Evolutionary conservation across 2,888 invertebrate genomes (phyloP).

Genomic region (Microctonus brassicae): DNA sequence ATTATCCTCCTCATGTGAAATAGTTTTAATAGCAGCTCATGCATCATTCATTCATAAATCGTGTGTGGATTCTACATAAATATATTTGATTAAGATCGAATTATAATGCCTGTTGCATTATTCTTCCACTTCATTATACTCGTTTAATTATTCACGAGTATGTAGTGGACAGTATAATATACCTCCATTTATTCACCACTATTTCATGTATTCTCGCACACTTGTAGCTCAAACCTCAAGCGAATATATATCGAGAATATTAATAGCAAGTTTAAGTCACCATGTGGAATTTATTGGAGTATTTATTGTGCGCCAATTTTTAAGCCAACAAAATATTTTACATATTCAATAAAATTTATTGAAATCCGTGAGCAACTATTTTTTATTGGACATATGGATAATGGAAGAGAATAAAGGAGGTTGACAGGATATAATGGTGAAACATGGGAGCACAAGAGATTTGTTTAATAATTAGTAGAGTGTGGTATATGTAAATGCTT

Average conservation of each 20-base stretch:
- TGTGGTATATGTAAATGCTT: neutral
- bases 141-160: neutral
- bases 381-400: neutral
- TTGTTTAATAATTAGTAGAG: neutral
- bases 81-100: neutral
- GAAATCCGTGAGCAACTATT: too few relatives aligned
- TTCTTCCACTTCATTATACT: slow-evolving; percentile 26
- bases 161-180: too few relatives aligned
- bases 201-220: neutral
- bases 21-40: neutral
- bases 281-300: too few relatives aligned
- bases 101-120: slow-evolving; percentile 46
- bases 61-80: neutral
- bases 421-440: neutral
- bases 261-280: neutral
- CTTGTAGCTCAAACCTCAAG: neutral
- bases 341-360: too few relatives aligned
- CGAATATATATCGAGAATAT: neutral
- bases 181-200: neutral
- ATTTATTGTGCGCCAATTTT: too few relatives aligned
- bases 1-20: slow-evolving; percentile 1
- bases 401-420: neutral
- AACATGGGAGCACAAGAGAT: neutral
- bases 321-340: too few relatives aligned
- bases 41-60: slow-evolving; percentile 14